These are phyloP conservation scores for Acanthosepion pharaonis DNA, from an alignment of 2,888 invertebrate genomes.

Conservation along the genomic window DNA sequence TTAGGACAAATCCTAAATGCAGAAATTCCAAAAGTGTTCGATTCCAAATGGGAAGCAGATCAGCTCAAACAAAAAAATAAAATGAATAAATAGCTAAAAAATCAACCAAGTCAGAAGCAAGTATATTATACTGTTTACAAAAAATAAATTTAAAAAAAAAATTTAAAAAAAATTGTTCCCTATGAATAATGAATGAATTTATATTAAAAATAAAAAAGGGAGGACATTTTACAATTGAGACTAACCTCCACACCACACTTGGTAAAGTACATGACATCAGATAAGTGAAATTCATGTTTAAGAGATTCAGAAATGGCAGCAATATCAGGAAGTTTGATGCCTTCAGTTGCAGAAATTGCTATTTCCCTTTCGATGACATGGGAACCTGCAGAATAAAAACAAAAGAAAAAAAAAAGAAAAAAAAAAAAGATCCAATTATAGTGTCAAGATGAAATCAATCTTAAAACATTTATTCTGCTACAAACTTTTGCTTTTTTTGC, in stretches of 20 bases:
- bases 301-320: slow-evolving; percentile 71
- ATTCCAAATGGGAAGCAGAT: too few relatives aligned
- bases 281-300: slow-evolving; percentile 84
- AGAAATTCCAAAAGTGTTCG: too few relatives aligned
- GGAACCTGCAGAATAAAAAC: slow-evolving; percentile 50
- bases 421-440: background rate
- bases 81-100: too few relatives aligned
- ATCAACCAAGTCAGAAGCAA: too few relatives aligned
- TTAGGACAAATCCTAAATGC: too few relatives aligned
- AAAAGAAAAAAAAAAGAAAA: background rate
- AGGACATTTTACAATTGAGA: background rate
- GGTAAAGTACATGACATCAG: slow-evolving; percentile 89
- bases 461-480: too few relatives aligned
- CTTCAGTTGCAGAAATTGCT: slow-evolving; percentile 61
- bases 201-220: background rate
- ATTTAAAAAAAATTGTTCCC: too few relatives aligned
- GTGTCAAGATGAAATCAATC: background rate
- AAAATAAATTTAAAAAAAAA: too few relatives aligned
- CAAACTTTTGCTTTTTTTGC: too few relatives aligned
- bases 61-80: too few relatives aligned
- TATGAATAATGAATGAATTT: background rate
- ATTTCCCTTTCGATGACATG: slow-evolving; percentile 65
- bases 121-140: too few relatives aligned
- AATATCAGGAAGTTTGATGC: slow-evolving; percentile 59
- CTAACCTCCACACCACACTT: slow-evolving; percentile 89